Evolutionary conservation across 2,797 vertebrate genomes (phyloP), one percentile per base, ranked within the genome.

Genomic region (Acropternis orthonyx): DNA sequence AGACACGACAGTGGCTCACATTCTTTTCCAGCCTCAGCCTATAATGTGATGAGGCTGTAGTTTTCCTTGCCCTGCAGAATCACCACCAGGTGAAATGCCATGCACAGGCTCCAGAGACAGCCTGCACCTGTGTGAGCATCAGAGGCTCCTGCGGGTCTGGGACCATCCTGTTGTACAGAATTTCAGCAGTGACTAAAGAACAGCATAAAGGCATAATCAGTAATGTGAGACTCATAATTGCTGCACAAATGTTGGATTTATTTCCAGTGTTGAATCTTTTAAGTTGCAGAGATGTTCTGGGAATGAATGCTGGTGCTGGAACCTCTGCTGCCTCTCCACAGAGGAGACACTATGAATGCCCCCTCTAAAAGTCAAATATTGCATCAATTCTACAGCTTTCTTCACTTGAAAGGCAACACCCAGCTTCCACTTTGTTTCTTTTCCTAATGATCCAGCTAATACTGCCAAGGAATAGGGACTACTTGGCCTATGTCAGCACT

Each of bases 331-430:
- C 58, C 58, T 82, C 73, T 94, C 62, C 85, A 56, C 0, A 0
- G 90, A 88, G 85, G 51, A 92, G 83, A 79, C 0, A 0, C 59
- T 79, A 3, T 32, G 79, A 93, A 85, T 77, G 79, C 69, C 88
- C 90, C 73, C 58, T 80, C 73, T 86, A 56, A 72, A 91, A 94
- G 82, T 93, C 92, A 92, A 96, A 78, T 54, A 68, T 83, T 74
- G 39, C 95, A 95, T 95, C 92, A 93, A 76, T 94, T 94, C 90
- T 95, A 93, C 88, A 95, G 92, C 92, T 97, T 96, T 94, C 94
- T 82, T 95, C 94, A 93, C 92, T 95, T 76, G 77, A 85, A 93
- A 88, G 90, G n/a, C 88, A 95, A 94, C 93, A 96, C 90, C 86
- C 93, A 79, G 86, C 92, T 91, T 93, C 93, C 71, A 85, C 94